Evolutionary conservation across 2,113 vertebrate species (phyloP), one percentile per base, ranked within the genome.

Genomic region (Conger conger): DNA sequence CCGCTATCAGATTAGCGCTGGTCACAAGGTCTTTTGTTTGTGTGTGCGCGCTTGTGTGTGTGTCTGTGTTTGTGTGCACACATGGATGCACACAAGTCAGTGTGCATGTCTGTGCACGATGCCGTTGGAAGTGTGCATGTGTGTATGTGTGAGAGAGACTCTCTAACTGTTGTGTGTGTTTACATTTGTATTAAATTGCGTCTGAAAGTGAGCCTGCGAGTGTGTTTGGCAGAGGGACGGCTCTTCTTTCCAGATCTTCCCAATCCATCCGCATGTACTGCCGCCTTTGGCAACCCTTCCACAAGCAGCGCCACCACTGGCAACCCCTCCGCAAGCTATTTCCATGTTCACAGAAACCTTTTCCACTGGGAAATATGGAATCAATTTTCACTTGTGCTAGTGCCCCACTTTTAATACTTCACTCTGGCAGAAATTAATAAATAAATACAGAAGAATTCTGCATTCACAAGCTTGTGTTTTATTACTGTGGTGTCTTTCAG

Each of bases 1-100:
- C 60, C 68, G 1, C 68, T 73, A 27, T 73, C n/a, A 73, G 68
- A 33, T 73, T 73, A 73, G 68, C 30, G n/a, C 11, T n/a, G n/a
- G 68, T n/a, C 27, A 33, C 20, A 13, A 73, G 68, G 68, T 73
- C n/a, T 33, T 27, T 33, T 27, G 9, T n/a, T 8, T 30, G 68
- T 23, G 37, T 84, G 35, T 36, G 78, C 77, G 33, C 77, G 85
- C 87, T 87, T 88, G 86, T 86, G 0, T 73, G 33, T 30, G 63
- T 30, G 63, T 73, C 23, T 68, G 60, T 68, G 68, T 73, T 6
- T 81, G 85, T 73, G 40, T 83, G 81, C 30, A 30, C 30, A n/a
- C 23, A 13, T 81, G 80, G 2, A n/a, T 3, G 15, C n/a, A 81
- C 68, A 53, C 54, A 63, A 18, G 38, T 20, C 33, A 30, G n/a